A percentile compares a stretch with the other conserved stretches of the same genome.
These are phyloP conservation scores for Heterodera filipjevi DNA, from an alignment of 2,888 invertebrate genomes.

Conservation along the genomic window DNA sequence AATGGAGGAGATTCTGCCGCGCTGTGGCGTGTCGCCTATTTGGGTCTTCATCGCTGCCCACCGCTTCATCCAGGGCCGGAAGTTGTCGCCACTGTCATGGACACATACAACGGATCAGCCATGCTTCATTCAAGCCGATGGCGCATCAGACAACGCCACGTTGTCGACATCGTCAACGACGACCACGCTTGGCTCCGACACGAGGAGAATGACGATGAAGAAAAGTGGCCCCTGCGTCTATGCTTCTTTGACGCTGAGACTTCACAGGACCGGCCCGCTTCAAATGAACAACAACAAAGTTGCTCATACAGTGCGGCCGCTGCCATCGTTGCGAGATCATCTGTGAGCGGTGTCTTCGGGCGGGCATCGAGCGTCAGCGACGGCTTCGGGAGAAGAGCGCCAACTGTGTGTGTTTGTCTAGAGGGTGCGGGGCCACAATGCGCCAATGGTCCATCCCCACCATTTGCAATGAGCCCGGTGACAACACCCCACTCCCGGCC, in stretches of 20 bases:
- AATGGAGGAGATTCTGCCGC: background rate
- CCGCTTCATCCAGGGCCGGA: background rate
- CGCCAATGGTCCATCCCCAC: background rate
- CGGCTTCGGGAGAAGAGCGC: background rate
- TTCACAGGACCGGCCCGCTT: background rate
- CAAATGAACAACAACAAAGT: background rate
- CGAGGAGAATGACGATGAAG: background rate
- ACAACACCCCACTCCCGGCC: background rate
- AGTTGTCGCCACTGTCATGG: background rate
- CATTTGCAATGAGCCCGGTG: background rate
- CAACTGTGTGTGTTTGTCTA: background rate
- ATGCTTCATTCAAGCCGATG: slow-evolving; percentile 18
- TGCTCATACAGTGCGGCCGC: background rate
- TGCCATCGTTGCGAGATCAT: slow-evolving; percentile 3
- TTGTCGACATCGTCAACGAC: too few species aligned
- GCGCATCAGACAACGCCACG: too few species aligned
- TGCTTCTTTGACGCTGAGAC: slow-evolving; percentile 13
- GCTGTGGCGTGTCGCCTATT: background rate
- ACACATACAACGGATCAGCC: background rate
- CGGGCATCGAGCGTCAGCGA: background rate
- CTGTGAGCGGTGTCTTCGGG: background rate
- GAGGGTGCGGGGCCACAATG: background rate
- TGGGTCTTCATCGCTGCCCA: background rate
- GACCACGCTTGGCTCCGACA: background rate
- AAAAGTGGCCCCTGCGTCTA: background rate